A percentile compares a stretch with the other conserved stretches of the same genome.
These are phyloP conservation scores for Goniozus legneri DNA, from an alignment of 1,140 invertebrate species.

Conservation along the genomic window DNA sequence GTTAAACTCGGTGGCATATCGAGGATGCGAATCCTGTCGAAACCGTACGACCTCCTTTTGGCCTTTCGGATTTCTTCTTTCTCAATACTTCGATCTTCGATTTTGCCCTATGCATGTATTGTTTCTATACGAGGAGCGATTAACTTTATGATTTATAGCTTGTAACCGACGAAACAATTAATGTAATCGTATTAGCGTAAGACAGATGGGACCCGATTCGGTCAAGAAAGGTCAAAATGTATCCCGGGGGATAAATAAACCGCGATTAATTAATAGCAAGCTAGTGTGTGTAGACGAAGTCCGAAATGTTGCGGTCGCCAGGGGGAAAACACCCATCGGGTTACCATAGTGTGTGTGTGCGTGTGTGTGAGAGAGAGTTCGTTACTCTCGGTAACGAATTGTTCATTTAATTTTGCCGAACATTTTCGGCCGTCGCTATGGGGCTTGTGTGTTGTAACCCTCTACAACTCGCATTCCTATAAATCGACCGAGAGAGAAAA, in stretches of 20 bases:
- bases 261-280: conserved; percentile 26
- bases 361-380: too few relatives aligned
- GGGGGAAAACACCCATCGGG: conserved; percentile 25
- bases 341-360: conserved; percentile 29
- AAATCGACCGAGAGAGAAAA: conserved; percentile 24
- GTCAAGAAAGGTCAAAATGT: not conserved
- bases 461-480: conserved; percentile 24
- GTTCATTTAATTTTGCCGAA: conserved; percentile 45
- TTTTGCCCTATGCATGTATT: too few relatives aligned
- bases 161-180: too few relatives aligned
- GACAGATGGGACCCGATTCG: too few relatives aligned
- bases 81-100: too few relatives aligned
- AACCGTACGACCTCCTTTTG: conserved; percentile 25
- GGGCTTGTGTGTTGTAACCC: conserved; percentile 22
- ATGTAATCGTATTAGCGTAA: too few relatives aligned
- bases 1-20: conserved; percentile 19
- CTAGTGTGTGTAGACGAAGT: conserved; percentile 18
- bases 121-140: too few relatives aligned
- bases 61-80: too few relatives aligned
- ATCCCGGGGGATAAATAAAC: conserved; percentile 25
- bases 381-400: conserved; percentile 38
- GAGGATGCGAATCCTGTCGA: conserved; percentile 36
- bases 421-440: conserved; percentile 33
- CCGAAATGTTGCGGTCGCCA: conserved; percentile 13
- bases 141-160: too few relatives aligned